Base-by-base conservation (phyloP, 2,888 invertebrate genomes). In the Apantesis nais region DNA sequence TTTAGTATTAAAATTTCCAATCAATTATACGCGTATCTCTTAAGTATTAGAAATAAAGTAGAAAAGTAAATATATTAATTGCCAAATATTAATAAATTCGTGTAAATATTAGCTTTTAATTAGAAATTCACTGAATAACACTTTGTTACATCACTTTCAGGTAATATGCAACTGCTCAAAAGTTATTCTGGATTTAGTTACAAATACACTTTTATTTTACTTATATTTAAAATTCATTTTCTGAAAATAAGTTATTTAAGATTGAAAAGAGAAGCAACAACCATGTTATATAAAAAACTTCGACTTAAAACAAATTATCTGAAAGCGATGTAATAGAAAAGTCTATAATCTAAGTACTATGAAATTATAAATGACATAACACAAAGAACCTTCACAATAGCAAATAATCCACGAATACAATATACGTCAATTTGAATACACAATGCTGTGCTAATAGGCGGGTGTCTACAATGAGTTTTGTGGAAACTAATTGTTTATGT, bases 381-480 rank as follows among this genome's bases (percentile, higher is more conserved):
- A 68, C 63, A 76, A 76, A 77, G 16, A 73, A 77, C 78, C 74
- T 83, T 81, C 73, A 81, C 73, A 72, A 77, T 70, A 75, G 71
- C 66, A 79, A 79, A 79, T 70, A 78, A 77, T 76, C 74, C 72
- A 65, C 48, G 12, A 11, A 16, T 29, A 58, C 71, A 75, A 76
- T 76, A 70, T 76, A 77, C 70, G 71, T 72, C 77, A 78, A 81
- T 82, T 79, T 83, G 79, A 82, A 81, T 77, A 78, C 71, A 67
- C 74, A 83, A 78, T 81, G 68, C 66, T 62, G 44, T 41, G 29
- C 25, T 62, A 62, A 69, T 71, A 67, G 70, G 39, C 41, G n/a
- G 41, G 62, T 11, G 37, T 29, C 62, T 82, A 81, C 75, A 62
- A 76, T 61, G 69, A 61, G 67, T 70, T 70, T 63, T 5, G 0